Percentiles rank a stretch among this genome's conserved stretches.
Conservation (phyloP, 2,888 invertebrate genomes). For the Capitulum mitella region DNA sequence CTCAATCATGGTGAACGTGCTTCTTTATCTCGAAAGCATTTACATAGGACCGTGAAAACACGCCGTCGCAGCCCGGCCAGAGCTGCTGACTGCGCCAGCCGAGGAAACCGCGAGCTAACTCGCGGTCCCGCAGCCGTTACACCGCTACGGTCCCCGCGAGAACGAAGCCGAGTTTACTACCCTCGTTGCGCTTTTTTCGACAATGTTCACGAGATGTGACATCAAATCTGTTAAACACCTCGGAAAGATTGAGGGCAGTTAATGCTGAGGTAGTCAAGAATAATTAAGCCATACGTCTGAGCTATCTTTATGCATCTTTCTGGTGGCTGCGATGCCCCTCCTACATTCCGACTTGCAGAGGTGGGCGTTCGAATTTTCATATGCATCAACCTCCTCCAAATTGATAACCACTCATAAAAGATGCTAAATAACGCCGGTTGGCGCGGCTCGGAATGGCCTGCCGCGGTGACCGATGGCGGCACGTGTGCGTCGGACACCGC, state of each 20-base stretch:
- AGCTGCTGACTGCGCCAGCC: too few relatives aligned
- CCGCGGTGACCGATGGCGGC: too few relatives aligned
- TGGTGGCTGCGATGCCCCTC: background rate
- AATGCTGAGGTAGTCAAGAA: background rate
- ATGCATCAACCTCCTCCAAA: background rate
- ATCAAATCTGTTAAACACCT: background rate
- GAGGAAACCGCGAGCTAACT: too few relatives aligned
- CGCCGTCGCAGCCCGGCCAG: too few relatives aligned
- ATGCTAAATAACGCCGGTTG: background rate
- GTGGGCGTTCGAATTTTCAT: background rate
- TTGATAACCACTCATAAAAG: background rate
- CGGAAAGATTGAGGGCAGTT: background rate
- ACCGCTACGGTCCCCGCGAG: too few relatives aligned
- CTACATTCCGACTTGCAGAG: background rate
- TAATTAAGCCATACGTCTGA: background rate
- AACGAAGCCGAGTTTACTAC: too few relatives aligned
- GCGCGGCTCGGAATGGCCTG: too few relatives aligned
- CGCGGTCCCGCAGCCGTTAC: too few relatives aligned
- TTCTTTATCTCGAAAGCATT: background rate
- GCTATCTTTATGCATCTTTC: conserved; percentile 10
- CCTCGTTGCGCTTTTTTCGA: too few relatives aligned
- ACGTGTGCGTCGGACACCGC: too few relatives aligned
- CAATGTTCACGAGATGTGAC: background rate
- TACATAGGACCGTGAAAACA: background rate
- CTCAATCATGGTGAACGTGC: background rate